These are phyloP conservation scores for Drosophila niveifrons DNA, from an alignment of 2,888 invertebrate species.

Conservation along the genomic window DNA sequence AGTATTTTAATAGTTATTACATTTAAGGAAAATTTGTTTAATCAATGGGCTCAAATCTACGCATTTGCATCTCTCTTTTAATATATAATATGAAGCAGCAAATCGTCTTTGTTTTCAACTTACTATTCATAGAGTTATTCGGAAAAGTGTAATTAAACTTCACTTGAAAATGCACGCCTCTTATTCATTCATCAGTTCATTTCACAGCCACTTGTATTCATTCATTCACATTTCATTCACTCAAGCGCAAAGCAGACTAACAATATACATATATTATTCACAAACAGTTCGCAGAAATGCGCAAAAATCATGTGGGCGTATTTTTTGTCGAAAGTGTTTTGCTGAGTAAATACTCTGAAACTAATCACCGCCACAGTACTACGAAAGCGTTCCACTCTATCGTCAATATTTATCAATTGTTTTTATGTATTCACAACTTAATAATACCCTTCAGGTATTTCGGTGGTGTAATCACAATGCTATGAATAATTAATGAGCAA, in stretches of 20 bases:
- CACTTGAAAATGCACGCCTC: background rate
- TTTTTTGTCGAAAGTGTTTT: background rate
- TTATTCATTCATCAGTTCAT: background rate
- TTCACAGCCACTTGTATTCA: background rate
- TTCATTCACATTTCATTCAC: constrained; percentile 3
- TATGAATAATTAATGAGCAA: constrained; percentile 13
- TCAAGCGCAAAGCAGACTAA: background rate
- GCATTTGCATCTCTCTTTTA: too few relatives aligned
- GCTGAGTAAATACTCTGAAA: background rate
- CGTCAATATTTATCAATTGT: background rate
- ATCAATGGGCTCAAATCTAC: too few relatives aligned
- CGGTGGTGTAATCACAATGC: constrained; percentile 6
- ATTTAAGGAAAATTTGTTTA: too few relatives aligned
- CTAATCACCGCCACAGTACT: background rate
- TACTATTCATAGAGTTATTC: background rate
- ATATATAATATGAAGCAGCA: too few relatives aligned
- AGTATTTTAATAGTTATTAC: too few relatives aligned
- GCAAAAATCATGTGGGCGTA: background rate
- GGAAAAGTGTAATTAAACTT: background rate
- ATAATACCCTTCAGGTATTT: background rate
- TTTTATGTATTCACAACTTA: background rate
- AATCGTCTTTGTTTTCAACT: background rate
- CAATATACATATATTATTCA: constrained; percentile 13
- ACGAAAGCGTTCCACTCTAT: background rate
- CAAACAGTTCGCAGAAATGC: constrained; percentile 6